A percentile compares a stretch with the other conserved stretches of the same genome.
phyloP scores from a whole-genome alignment of 2,113 vertebrate species.

The Cyanistes caeruleus region DNA sequence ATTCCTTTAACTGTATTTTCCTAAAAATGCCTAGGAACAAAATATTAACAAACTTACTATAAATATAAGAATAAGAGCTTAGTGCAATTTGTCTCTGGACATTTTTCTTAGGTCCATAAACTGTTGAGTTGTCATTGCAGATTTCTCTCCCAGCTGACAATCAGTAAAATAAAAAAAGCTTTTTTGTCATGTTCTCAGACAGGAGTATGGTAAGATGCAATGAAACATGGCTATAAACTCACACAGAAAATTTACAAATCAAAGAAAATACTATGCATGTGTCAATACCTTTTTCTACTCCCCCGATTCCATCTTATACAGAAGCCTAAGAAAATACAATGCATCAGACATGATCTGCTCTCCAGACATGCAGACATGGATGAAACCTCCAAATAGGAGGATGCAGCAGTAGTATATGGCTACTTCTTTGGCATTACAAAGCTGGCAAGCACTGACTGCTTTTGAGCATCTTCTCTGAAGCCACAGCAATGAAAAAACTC shows the following conservation, averaged over 20 bases:
- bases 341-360: not conserved
- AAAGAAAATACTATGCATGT: not conserved
- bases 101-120: not conserved
- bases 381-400: not conserved
- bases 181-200: not conserved
- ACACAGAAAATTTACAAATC: not conserved
- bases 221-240: not conserved
- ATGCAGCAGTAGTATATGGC: not conserved
- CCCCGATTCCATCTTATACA: not conserved
- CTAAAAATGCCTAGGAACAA: not conserved
- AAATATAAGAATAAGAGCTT: not conserved
- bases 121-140: not conserved
- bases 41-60: not conserved
- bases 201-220: not conserved
- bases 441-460: not conserved
- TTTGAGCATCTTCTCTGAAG: not conserved
- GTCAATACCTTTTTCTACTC: not conserved
- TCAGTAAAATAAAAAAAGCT: not conserved
- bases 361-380: not conserved
- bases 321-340: not conserved
- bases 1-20: not conserved
- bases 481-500: not conserved
- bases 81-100: not conserved
- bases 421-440: not conserved
- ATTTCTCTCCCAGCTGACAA: not conserved